A percentile compares a stretch with the other conserved stretches of the same genome.
These are phyloP conservation scores for Alitta virens DNA, from an alignment of 2,888 invertebrate genomes.

Conservation along the genomic window DNA sequence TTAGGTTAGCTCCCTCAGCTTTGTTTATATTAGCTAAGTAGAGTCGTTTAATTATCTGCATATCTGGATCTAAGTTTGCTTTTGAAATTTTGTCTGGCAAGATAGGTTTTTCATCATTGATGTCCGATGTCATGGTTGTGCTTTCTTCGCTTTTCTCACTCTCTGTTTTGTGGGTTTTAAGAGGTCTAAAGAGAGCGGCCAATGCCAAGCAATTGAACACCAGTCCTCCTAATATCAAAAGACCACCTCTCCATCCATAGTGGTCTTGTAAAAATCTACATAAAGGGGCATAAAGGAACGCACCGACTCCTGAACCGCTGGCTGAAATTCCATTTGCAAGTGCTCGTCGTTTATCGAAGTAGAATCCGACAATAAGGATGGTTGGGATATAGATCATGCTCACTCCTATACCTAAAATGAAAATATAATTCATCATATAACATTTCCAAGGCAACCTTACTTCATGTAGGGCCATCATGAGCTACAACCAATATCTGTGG, in stretches of 20 bases:
- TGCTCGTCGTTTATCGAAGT: constrained; percentile 93
- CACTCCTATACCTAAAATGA: constrained; percentile 74
- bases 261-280: constrained; percentile 5
- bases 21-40: no score
- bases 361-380: constrained; percentile 90
- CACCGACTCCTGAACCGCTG: constrained; percentile 93
- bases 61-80: not conserved
- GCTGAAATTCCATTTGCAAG: constrained; percentile 92
- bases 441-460: no score
- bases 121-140: no score
- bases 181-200: constrained; percentile 78
- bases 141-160: not conserved
- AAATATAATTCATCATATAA: no score
- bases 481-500: no score
- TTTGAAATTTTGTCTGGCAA: not conserved
- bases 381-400: constrained; percentile 93
- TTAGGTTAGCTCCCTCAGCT: no score
- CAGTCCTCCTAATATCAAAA: constrained; percentile 65
- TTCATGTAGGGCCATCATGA: no score
- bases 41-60: no score
- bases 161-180: constrained; percentile 50
- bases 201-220: constrained; percentile 73
- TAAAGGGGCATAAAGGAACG: constrained; percentile 79
- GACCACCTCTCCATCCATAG: constrained; percentile 25
- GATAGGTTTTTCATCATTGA: no score